Evolutionary conservation across 2,797 vertebrate genomes (phyloP).

Genomic region (Chelon auratus): DNA sequence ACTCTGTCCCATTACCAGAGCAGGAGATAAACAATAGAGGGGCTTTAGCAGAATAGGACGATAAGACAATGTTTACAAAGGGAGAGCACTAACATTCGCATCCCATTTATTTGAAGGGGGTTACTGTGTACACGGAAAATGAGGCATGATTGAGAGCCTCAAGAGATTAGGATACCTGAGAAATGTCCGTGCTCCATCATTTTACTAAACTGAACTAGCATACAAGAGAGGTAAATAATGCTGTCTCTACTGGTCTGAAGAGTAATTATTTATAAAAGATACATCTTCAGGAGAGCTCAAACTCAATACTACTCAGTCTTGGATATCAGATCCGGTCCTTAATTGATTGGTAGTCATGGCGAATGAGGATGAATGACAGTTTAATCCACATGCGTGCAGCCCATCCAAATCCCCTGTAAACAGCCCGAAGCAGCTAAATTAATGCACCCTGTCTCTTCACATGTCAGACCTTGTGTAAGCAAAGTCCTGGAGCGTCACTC

Average conservation of each 20-base stretch:
- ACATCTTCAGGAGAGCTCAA: neutral
- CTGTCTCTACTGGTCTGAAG: neutral
- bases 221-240: neutral
- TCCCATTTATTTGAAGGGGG: slow-evolving; percentile 42
- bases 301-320: neutral
- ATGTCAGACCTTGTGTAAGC: slow-evolving; percentile 41
- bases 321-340: slow-evolving; percentile 3
- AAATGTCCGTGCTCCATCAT: neutral
- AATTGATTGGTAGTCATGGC: neutral
- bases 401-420: slow-evolving; percentile 5
- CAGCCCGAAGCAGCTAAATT: slow-evolving; percentile 23
- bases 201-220: slow-evolving; percentile 4
- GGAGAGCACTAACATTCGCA: slow-evolving; percentile 30
- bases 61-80: slow-evolving; percentile 60
- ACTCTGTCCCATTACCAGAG: slow-evolving; percentile 78
- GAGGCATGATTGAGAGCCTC: slow-evolving; percentile 7
- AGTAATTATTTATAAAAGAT: slow-evolving; percentile 2
- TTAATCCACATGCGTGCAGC: neutral
- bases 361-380: neutral
- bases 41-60: slow-evolving; percentile 41
- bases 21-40: slow-evolving; percentile 77
- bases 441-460: slow-evolving; percentile 34
- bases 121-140: slow-evolving; percentile 10
- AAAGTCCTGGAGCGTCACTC: slow-evolving; percentile 43
- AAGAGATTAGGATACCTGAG: slow-evolving; percentile 22